Conservation (phyloP, 2,113 vertebrate genomes). For the Apteryx owenii region DNA sequence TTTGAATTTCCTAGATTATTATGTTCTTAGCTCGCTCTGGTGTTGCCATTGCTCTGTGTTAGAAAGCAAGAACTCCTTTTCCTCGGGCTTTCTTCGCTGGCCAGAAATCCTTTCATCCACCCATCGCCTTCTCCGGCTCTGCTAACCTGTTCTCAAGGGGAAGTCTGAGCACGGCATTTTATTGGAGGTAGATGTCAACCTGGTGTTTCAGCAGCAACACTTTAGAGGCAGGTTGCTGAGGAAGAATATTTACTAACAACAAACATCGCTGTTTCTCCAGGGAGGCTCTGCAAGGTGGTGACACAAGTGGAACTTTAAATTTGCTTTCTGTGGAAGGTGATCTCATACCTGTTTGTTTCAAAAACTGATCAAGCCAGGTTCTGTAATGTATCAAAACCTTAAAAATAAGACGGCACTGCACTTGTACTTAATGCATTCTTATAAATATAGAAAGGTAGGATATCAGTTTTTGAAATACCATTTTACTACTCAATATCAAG, state of each 20-base stretch:
- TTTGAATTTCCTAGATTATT: neutral
- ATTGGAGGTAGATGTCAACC: neutral
- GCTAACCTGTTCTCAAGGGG: neutral
- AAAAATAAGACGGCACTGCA: neutral
- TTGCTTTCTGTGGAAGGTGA: neutral
- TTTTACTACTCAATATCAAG: slow-evolving; percentile 23
- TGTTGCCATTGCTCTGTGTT: neutral
- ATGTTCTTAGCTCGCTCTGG: neutral
- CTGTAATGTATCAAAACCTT: neutral
- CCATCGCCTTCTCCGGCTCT: fast-evolving
- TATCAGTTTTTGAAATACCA: neutral
- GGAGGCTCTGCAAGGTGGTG: neutral
- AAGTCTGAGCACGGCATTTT: neutral
- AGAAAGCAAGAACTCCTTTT: neutral
- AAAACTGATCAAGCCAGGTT: neutral
- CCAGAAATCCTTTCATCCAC: neutral
- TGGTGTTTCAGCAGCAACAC: fast-evolving
- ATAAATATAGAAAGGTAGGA: slow-evolving; percentile 40
- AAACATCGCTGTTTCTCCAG: neutral
- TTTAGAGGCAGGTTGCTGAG: neutral
- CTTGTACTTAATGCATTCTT: neutral
- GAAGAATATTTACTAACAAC: neutral
- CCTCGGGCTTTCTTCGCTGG: neutral
- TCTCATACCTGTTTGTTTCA: fast-evolving
- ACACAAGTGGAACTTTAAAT: neutral